phyloP scores from a whole-genome alignment of 2,888 invertebrate species.

The Pharmacophagus antenor region DNA sequence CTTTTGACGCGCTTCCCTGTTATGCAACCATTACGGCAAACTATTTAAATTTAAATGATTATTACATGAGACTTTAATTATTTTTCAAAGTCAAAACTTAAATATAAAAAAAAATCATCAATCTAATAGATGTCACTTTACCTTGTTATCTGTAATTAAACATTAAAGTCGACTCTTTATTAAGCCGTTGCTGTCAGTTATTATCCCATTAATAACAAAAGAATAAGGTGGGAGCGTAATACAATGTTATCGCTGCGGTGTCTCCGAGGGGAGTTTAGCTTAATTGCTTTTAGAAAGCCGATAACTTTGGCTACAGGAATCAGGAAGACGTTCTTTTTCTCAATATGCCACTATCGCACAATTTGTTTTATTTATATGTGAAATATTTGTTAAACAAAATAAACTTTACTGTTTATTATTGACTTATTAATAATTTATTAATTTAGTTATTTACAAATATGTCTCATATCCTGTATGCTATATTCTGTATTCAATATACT shows the following conservation, averaged over 20 bases:
- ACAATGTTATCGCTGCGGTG: constrained; percentile 40
- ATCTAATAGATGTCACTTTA: too few relatives aligned
- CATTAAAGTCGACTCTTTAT: constrained; percentile 25
- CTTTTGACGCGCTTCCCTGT: too few relatives aligned
- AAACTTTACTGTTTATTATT: too few relatives aligned
- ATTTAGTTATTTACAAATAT: too few relatives aligned
- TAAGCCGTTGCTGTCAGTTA: constrained; percentile 34
- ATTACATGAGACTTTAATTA: too few relatives aligned
- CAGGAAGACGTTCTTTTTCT: constrained; percentile 25
- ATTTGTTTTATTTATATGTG: constrained; percentile 9
- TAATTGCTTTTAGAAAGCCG: constrained; percentile 60
- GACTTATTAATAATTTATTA: too few relatives aligned
- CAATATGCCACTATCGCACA: constrained; percentile 15
- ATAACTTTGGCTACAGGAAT: constrained; percentile 40
- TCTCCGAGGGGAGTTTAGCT: constrained; percentile 57
- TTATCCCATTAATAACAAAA: constrained; percentile 53
- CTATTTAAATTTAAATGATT: too few relatives aligned
- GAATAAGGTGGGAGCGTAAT: constrained; percentile 28
- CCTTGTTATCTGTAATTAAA: constrained; percentile 28
- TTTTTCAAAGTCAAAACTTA: too few relatives aligned
- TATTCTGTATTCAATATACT: too few relatives aligned
- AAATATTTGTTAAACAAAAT: background rate
- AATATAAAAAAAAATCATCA: background rate
- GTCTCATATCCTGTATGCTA: too few relatives aligned
- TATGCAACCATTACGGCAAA: too few relatives aligned